These are phyloP conservation scores for Eira barbara DNA, from an alignment of 2,113 vertebrate genomes.

Conservation along the genomic window DNA sequence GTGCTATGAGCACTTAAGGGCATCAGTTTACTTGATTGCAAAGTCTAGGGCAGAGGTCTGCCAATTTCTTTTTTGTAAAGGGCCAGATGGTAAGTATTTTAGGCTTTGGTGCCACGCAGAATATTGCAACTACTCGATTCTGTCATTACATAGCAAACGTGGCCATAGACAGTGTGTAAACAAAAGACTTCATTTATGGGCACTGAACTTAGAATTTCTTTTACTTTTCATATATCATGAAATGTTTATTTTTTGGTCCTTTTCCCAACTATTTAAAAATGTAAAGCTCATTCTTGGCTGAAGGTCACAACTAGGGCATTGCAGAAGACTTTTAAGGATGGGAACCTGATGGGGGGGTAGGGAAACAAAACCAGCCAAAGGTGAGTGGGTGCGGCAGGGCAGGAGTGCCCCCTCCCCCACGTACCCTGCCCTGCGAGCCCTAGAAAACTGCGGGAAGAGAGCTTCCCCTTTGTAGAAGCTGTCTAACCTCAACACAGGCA, in stretches of 20 bases:
- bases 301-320: background rate
- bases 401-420: accelerated
- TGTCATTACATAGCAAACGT: background rate
- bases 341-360: background rate
- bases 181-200: background rate
- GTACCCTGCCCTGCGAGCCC: background rate
- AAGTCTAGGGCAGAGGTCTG: background rate
- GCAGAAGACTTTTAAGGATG: background rate
- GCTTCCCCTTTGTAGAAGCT: background rate
- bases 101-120: background rate
- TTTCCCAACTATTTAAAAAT: background rate
- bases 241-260: background rate
- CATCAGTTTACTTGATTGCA: background rate
- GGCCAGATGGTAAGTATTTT: background rate
- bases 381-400: accelerated
- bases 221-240: background rate
- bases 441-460: background rate
- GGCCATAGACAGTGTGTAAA: background rate
- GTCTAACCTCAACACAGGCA: background rate
- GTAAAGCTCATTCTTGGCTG: background rate
- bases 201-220: background rate
- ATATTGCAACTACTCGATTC: background rate
- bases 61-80: background rate
- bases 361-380: background rate
- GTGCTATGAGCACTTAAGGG: background rate